These are phyloP conservation scores for Chiroxiphia lanceolata DNA, from an alignment of 2,797 vertebrate species.

Conservation along the genomic window DNA sequence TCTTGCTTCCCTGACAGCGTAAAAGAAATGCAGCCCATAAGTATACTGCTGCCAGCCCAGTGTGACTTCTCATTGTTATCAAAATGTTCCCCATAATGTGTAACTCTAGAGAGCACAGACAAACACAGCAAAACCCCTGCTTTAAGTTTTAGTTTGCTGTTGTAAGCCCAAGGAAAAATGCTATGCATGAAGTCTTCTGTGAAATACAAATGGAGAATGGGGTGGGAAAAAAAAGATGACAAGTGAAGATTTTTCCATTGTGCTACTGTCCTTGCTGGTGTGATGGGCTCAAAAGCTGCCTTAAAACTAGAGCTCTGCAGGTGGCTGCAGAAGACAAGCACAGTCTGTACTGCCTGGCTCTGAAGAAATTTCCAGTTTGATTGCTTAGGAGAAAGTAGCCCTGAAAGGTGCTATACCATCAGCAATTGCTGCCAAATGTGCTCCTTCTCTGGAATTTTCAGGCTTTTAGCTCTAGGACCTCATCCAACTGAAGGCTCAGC, in stretches of 20 bases:
- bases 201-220: background rate
- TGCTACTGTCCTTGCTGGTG: background rate
- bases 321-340: background rate
- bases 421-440: constrained; percentile 49
- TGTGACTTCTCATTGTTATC: background rate
- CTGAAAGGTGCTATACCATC: background rate
- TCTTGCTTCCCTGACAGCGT: background rate
- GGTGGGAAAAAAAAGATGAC: background rate
- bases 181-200: background rate
- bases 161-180: background rate
- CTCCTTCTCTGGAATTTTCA: constrained; percentile 47
- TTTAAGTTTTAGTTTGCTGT: background rate
- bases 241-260: background rate
- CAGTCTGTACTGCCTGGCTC: background rate
- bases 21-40: background rate
- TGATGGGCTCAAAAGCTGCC: background rate
- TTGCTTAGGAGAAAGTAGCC: constrained; percentile 42
- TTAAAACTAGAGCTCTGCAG: background rate
- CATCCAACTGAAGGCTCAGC: constrained; percentile 69
- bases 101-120: background rate
- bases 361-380: constrained; percentile 50
- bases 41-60: background rate
- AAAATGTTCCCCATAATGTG: fast-evolving
- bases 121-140: background rate
- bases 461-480: constrained; percentile 73